phyloP scores from a whole-genome alignment of 2,797 vertebrate species.

The Clamator glandarius region DNA sequence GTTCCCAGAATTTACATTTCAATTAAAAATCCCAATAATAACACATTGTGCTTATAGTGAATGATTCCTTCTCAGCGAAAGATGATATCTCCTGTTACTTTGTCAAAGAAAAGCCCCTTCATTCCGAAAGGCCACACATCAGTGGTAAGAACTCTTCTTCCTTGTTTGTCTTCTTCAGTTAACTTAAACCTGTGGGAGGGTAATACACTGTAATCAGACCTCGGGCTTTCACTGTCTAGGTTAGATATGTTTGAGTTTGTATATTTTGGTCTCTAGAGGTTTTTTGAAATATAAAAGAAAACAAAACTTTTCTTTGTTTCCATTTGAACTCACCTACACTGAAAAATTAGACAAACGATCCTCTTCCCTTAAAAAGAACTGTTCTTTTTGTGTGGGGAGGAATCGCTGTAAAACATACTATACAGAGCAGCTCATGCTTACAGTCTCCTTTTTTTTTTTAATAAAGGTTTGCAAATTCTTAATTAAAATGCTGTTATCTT shows the following conservation, averaged over 20 bases:
- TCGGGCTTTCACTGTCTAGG: conserved; percentile 33
- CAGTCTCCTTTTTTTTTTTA: neutral
- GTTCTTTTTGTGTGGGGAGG: neutral
- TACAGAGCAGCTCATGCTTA: neutral
- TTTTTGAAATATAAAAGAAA: conserved; percentile 42
- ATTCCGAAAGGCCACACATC: conserved; percentile 88
- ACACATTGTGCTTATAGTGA: conserved; percentile 93
- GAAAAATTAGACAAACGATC: conserved; percentile 41
- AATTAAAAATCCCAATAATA: conserved; percentile 97
- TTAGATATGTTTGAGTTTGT: conserved; percentile 52
- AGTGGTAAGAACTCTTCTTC: conserved; percentile 87
- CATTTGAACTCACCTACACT: conserved; percentile 1
- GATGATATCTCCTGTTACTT: conserved; percentile 90
- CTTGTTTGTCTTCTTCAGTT: conserved; percentile 80
- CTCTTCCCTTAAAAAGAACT: neutral
- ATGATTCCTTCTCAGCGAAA: conserved; percentile 89
- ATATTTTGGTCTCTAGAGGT: conserved; percentile 18
- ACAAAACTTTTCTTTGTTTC: conserved; percentile 27
- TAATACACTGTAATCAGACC: conserved; percentile 52
- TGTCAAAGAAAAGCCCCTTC: conserved; percentile 95
- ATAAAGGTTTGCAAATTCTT: neutral
- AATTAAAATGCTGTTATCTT: neutral
- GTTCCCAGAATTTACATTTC: conserved; percentile 98
- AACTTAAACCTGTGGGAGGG: conserved; percentile 56
- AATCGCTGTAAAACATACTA: neutral